Conservation (phyloP, 2,888 invertebrate species). For the Agriopis aurantiaria region DNA sequence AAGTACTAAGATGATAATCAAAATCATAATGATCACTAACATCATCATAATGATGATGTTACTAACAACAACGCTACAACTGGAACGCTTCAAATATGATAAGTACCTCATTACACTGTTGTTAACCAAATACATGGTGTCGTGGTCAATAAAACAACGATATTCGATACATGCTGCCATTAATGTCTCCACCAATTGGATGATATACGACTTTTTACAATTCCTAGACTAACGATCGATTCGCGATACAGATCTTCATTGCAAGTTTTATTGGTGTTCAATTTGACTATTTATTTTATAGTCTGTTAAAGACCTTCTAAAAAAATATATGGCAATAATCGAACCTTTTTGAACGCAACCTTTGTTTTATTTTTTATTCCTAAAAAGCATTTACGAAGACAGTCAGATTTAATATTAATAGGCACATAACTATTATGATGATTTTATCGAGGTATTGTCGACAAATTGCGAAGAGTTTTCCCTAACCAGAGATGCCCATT, state of each 20-base stretch:
- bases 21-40: too few species aligned
- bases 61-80: too few species aligned
- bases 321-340: not conserved
- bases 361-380: slow-evolving; percentile 11
- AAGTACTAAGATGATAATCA: too few species aligned
- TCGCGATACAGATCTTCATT: slow-evolving; percentile 64
- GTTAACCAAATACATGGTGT: slow-evolving; percentile 53
- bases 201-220: slow-evolving; percentile 75
- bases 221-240: slow-evolving; percentile 59
- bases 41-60: too few species aligned
- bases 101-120: slow-evolving; percentile 44
- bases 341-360: slow-evolving; percentile 20
- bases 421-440: slow-evolving; percentile 11
- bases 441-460: slow-evolving; percentile 32
- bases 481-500: slow-evolving; percentile 45
- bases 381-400: slow-evolving; percentile 4
- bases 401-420: slow-evolving; percentile 13
- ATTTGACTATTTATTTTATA: slow-evolving; percentile 41
- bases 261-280: slow-evolving; percentile 63
- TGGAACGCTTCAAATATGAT: not conserved
- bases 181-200: slow-evolving; percentile 73
- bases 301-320: slow-evolving; percentile 25
- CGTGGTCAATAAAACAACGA: slow-evolving; percentile 56
- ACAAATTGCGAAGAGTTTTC: slow-evolving; percentile 45
- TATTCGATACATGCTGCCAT: slow-evolving; percentile 70